These are phyloP conservation scores for Poeciliopsis paucimaculata DNA, from an alignment of 2,797 vertebrate species.

Conservation along the genomic window DNA sequence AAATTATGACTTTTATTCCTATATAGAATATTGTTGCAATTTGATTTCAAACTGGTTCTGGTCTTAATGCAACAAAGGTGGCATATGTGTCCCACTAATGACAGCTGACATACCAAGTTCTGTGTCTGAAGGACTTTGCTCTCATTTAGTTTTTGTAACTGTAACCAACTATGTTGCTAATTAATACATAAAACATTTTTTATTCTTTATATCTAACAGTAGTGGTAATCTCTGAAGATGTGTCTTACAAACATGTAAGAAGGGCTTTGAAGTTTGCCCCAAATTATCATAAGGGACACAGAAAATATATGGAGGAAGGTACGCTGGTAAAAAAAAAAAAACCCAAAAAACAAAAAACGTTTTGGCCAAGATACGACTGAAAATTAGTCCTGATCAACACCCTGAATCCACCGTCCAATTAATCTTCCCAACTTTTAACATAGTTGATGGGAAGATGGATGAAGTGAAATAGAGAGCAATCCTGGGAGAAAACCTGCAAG, in stretches of 20 bases:
- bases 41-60: background rate
- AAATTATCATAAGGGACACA: background rate
- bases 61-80: background rate
- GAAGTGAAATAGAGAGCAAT: background rate
- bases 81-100: background rate
- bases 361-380: background rate
- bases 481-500: background rate
- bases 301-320: background rate
- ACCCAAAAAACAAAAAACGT: background rate
- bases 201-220: background rate
- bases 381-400: background rate
- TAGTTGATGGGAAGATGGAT: background rate
- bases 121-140: background rate
- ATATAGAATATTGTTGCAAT: background rate
- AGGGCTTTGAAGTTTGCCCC: background rate
- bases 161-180: background rate
- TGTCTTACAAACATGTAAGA: too few species aligned
- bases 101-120: background rate
- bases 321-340: background rate
- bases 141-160: background rate
- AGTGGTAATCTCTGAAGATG: background rate
- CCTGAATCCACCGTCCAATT: background rate
- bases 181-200: background rate
- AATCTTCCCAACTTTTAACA: background rate
- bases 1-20: background rate